A percentile compares a stretch with the other conserved stretches of the same genome.
phyloP scores from a whole-genome alignment of 2,888 invertebrate genomes.

The Loripinus fragilis region DNA sequence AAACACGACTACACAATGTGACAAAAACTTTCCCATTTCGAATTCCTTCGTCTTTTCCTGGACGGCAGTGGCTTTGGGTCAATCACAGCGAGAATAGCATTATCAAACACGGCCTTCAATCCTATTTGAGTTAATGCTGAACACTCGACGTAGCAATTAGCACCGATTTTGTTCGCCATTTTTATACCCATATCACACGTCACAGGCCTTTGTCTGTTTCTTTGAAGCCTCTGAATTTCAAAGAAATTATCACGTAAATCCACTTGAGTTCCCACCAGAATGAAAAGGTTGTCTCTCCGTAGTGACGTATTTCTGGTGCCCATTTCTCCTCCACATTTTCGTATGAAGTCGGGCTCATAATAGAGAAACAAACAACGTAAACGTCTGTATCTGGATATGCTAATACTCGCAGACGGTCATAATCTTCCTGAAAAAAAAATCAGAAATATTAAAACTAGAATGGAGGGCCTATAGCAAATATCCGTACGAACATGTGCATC shows the following conservation, averaged over 20 bases:
- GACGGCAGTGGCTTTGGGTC: conserved; percentile 56
- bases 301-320: conserved; percentile 76
- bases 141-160: conserved; percentile 66
- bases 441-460: too few species aligned
- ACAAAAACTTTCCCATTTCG: conserved; percentile 13
- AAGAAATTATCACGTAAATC: conserved; percentile 71
- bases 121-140: conserved; percentile 64
- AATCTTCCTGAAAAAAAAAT: conserved; percentile 70
- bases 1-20: background rate
- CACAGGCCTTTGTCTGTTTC: conserved; percentile 57
- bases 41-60: background rate
- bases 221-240: conserved; percentile 57
- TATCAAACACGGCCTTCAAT: conserved; percentile 70
- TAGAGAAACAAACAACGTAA: conserved; percentile 77
- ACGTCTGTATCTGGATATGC: conserved; percentile 78
- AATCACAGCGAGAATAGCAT: conserved; percentile 67
- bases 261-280: conserved; percentile 77
- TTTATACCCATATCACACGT: conserved; percentile 61
- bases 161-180: conserved; percentile 62
- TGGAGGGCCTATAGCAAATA: too few species aligned
- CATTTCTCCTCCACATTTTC: conserved; percentile 75
- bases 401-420: conserved; percentile 77
- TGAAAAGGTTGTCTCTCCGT: conserved; percentile 74
- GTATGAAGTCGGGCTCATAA: conserved; percentile 72
- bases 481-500: too few species aligned